Conservation (phyloP, 2,888 invertebrate genomes). For the Pantelozetes paolii region DNA sequence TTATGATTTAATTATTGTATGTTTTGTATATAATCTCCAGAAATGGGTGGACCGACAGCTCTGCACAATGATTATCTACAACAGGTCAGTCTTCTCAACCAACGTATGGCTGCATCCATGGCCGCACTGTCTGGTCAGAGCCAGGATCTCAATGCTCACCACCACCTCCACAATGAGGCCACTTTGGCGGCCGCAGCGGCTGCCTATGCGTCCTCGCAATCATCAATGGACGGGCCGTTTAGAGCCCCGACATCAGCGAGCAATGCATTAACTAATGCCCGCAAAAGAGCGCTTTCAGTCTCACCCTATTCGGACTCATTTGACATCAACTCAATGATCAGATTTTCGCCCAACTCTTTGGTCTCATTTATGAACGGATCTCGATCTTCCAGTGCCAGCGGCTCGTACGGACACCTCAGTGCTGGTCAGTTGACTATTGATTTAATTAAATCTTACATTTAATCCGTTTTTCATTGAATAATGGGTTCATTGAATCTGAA, state of each 20-base stretch:
- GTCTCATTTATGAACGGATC: conserved; percentile 76
- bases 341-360: conserved; percentile 85
- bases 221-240: conserved; percentile 27
- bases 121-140: conserved; percentile 29
- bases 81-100: conserved; percentile 53
- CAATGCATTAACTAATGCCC: conserved; percentile 53
- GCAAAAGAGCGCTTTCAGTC: conserved; percentile 87
- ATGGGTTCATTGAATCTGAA: too few species aligned
- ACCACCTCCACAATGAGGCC: conserved; percentile 22
- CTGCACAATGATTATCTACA: conserved; percentile 60
- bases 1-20: too few species aligned
- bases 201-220: conserved; percentile 32
- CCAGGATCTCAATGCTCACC: conserved; percentile 12
- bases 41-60: conserved; percentile 50
- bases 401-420: conserved; percentile 93
- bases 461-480: too few species aligned
- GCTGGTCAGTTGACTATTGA: conserved; percentile 62
- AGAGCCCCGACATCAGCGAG: conserved; percentile 34
- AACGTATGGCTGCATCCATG: conserved; percentile 51
- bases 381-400: conserved; percentile 80
- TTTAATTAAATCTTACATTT: background rate
- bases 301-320: conserved; percentile 85
- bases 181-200: conserved; percentile 28
- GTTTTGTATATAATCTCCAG: too few species aligned
- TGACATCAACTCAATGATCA: conserved; percentile 90